Percentiles rank a stretch among this genome's conserved stretches.
These are phyloP conservation scores for Drosophila niveifrons DNA, from an alignment of 2,888 invertebrate genomes.

Conservation along the genomic window DNA sequence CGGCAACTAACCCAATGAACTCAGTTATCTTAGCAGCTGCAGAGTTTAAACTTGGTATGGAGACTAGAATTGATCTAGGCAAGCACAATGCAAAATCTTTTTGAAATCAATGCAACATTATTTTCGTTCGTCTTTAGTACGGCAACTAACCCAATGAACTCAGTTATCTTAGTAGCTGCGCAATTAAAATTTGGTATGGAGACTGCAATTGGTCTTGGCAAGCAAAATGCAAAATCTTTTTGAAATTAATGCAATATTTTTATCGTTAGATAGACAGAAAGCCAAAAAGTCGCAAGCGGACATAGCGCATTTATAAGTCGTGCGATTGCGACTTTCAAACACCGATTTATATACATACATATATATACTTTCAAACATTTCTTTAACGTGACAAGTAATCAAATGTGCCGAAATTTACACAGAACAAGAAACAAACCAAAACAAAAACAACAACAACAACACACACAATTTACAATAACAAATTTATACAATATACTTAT, in stretches of 20 bases:
- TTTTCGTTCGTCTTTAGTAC: neutral
- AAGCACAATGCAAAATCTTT: neutral
- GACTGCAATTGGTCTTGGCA: neutral
- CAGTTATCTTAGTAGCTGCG: neutral
- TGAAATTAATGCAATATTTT: neutral
- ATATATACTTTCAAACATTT: slow-evolving; percentile 29
- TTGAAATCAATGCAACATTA: neutral
- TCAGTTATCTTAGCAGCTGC: neutral
- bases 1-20: slow-evolving; percentile 13
- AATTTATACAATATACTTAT: slow-evolving; percentile 66
- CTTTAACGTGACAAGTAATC: slow-evolving; percentile 49
- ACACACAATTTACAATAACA: slow-evolving; percentile 76
- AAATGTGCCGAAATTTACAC: slow-evolving; percentile 74
- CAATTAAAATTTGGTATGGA: neutral
- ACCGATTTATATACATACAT: slow-evolving; percentile 34
- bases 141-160: slow-evolving; percentile 11
- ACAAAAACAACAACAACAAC: slow-evolving; percentile 14
- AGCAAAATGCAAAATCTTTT: neutral
- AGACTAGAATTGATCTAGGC: neutral
- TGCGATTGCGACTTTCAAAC: slow-evolving; percentile 29
- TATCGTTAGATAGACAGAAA: slow-evolving; percentile 11
- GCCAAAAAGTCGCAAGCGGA: slow-evolving; percentile 1
- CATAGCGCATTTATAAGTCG: slow-evolving; percentile 37
- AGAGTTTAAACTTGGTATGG: neutral
- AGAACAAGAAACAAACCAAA: neutral